Conservation (phyloP, 2,113 vertebrate species). For the Bucco capensis region DNA sequence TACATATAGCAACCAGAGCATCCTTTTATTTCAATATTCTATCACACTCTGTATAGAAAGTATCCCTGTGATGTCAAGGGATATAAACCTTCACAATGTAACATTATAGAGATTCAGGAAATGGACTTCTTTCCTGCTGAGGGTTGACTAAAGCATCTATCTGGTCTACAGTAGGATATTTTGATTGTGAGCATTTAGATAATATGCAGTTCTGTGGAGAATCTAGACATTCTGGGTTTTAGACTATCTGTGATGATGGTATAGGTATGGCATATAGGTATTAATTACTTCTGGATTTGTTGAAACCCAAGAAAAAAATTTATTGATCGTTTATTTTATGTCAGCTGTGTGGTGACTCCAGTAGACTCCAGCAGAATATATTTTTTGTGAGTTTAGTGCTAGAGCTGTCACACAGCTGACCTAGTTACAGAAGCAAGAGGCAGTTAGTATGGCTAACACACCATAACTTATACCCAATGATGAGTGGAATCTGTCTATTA, state of each 20-base stretch:
- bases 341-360: not conserved
- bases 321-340: not conserved
- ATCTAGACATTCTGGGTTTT: not conserved
- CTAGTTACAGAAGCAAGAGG: not conserved
- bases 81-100: not conserved
- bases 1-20: not conserved
- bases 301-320: not conserved
- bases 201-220: not conserved
- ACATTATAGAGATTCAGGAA: not conserved
- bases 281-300: not conserved
- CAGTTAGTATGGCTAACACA: not conserved
- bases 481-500: not conserved
- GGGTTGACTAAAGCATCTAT: not conserved
- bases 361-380: not conserved
- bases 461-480: not conserved
- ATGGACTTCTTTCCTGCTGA: not conserved
- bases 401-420: not conserved
- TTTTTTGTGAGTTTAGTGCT: not conserved
- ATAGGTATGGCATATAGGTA: not conserved
- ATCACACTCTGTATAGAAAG: not conserved
- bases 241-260: not conserved
- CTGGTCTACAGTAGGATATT: not conserved
- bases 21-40: not conserved
- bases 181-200: not conserved
- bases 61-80: not conserved